Conservation (phyloP, 2,888 invertebrate species). For the Camptogramma bilineatum region DNA sequence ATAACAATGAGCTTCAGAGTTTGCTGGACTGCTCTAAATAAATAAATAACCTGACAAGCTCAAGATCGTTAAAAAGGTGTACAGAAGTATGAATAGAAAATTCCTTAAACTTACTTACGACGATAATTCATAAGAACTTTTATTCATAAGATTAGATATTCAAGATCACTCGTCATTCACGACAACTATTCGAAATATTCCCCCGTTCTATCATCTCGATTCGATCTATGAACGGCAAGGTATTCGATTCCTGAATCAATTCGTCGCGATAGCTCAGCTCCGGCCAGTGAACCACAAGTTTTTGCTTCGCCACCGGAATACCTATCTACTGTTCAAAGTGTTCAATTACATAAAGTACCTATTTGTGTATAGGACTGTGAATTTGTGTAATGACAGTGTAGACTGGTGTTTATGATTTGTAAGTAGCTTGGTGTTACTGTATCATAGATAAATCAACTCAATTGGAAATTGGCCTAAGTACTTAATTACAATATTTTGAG, state of each 20-base stretch:
- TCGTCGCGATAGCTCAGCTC: constrained; percentile 59
- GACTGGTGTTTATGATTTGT: constrained; percentile 4
- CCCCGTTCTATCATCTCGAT: constrained; percentile 52
- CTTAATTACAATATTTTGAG: too few species aligned
- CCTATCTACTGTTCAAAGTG: constrained; percentile 27
- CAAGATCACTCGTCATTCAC: constrained; percentile 7
- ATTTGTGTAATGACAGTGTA: constrained; percentile 27
- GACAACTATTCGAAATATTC: constrained; percentile 38
- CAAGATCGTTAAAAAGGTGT: too few species aligned
- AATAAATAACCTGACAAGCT: too few species aligned
- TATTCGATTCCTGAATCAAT: constrained; percentile 77
- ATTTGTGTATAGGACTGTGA: constrained; percentile 37
- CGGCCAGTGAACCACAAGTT: constrained; percentile 48
- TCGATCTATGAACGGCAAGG: constrained; percentile 59
- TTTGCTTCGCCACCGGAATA: constrained; percentile 44
- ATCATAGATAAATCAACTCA: neutral
- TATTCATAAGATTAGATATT: neutral
- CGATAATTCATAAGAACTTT: too few species aligned
- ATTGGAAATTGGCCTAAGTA: too few species aligned
- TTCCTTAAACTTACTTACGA: too few species aligned
- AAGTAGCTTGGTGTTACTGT: constrained; percentile 9
- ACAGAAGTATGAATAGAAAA: too few species aligned
- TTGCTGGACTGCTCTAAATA: too few species aligned
- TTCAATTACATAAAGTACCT: constrained; percentile 47
- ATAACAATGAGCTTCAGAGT: too few species aligned